phyloP scores from a whole-genome alignment of 2,797 vertebrate species.

The Potorous gilbertii region DNA sequence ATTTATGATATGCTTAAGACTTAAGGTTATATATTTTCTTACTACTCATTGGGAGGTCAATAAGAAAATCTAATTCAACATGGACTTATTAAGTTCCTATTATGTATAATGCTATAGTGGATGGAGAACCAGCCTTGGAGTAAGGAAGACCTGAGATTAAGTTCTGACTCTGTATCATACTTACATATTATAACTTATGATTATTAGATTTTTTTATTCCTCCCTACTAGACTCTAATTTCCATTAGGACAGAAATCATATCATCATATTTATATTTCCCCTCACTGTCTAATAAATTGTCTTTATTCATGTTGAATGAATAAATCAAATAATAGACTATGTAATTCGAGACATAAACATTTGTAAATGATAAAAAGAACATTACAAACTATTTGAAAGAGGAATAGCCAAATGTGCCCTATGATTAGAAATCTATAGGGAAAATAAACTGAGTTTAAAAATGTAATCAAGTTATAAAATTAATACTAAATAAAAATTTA shows the following conservation, averaged over 20 bases:
- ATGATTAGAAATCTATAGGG: neutral
- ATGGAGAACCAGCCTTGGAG: neutral
- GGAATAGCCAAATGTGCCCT: neutral
- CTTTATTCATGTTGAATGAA: neutral
- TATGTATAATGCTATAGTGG: neutral
- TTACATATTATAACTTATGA: neutral
- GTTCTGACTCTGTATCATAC: neutral
- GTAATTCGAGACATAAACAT: neutral
- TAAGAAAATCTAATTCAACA: neutral
- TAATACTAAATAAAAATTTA: neutral
- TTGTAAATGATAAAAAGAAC: neutral
- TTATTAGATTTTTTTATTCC: neutral
- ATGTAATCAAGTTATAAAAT: neutral
- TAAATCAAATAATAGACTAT: neutral
- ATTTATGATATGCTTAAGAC: neutral
- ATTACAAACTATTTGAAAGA: neutral
- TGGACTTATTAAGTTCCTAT: neutral
- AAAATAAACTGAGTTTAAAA: neutral
- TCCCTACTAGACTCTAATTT: neutral
- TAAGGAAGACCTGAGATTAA: neutral
- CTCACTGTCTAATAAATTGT: neutral
- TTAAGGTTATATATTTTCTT: neutral
- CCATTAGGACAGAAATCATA: neutral
- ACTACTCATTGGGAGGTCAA: neutral
- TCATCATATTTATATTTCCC: neutral